These are phyloP conservation scores for Drosophila merina DNA, from an alignment of 2,888 invertebrate genomes.

Conservation along the genomic window DNA sequence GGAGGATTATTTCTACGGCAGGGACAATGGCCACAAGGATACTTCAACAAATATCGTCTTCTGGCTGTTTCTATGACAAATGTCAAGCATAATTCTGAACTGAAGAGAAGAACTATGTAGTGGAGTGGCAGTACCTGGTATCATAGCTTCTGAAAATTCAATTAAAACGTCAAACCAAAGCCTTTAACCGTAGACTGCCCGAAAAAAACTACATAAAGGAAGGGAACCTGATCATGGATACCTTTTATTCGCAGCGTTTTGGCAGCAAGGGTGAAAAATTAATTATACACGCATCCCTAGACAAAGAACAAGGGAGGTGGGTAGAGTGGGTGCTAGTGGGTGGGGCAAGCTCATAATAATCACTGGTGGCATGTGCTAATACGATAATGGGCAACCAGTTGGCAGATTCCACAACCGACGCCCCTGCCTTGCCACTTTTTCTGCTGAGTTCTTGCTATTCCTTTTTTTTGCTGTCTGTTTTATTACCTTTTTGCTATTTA, in stretches of 20 bases:
- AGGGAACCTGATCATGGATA: neutral
- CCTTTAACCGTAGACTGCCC: no score
- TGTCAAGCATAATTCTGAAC: neutral
- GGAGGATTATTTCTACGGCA: neutral
- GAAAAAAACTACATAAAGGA: no score
- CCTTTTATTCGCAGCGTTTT: neutral
- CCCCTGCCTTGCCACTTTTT: conserved; percentile 15
- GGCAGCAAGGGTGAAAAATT: conserved; percentile 31
- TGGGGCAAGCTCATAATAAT: conserved; percentile 37
- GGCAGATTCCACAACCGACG: conserved; percentile 22
- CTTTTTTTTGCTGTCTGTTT: conserved; percentile 39
- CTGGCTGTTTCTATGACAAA: neutral
- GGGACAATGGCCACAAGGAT: neutral
- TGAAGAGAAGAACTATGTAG: neutral
- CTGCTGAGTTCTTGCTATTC: neutral
- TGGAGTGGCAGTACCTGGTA: no score
- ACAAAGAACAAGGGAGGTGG: conserved; percentile 17
- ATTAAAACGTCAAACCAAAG: neutral
- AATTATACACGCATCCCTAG: conserved; percentile 49
- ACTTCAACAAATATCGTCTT: no score
- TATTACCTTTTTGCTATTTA: conserved; percentile 54
- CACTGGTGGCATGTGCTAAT: conserved; percentile 49
- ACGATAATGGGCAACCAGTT: conserved; percentile 45
- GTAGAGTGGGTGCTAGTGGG: neutral
- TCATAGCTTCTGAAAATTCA: neutral